These are phyloP conservation scores for Encarsia formosa DNA, from an alignment of 2,888 invertebrate species.

Conservation along the genomic window DNA sequence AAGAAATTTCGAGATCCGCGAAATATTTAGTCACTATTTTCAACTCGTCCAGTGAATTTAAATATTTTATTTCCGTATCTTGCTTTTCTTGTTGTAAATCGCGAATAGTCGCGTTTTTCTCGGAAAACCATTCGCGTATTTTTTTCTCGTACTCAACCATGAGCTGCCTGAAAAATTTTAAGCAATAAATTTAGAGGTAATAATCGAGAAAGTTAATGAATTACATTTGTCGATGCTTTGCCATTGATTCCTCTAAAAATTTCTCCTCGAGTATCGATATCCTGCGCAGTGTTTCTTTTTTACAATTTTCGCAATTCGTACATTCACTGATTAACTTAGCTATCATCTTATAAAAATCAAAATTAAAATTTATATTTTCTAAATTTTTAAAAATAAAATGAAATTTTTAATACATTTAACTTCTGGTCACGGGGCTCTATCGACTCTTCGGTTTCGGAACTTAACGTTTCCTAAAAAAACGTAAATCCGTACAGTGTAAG, in stretches of 20 bases:
- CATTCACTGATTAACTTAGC: background rate
- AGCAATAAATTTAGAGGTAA: no score
- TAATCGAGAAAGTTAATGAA: background rate
- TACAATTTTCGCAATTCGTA: background rate
- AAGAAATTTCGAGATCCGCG: no score
- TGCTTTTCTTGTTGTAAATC: background rate
- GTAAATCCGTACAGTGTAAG: no score
- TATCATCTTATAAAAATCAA: background rate
- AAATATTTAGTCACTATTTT: no score
- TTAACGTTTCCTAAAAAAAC: no score
- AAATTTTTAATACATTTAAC: no score
- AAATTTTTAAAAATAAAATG: no score
- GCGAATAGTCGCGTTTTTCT: conserved; percentile 5
- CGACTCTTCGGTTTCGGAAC: no score
- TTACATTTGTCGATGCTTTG: conserved; percentile 7
- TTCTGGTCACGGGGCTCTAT: no score
- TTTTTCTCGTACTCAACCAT: conserved; percentile 19
- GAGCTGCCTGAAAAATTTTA: conserved; percentile 7
- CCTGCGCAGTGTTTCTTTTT: background rate
- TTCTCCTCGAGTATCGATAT: background rate
- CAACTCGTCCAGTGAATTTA: no score
- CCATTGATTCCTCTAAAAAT: background rate
- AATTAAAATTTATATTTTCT: no score
- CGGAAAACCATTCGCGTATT: conserved; percentile 9
- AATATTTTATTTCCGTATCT: background rate